Evolutionary conservation across 2,888 invertebrate species (phyloP).

Genomic region (Watsonalla cultraria): DNA sequence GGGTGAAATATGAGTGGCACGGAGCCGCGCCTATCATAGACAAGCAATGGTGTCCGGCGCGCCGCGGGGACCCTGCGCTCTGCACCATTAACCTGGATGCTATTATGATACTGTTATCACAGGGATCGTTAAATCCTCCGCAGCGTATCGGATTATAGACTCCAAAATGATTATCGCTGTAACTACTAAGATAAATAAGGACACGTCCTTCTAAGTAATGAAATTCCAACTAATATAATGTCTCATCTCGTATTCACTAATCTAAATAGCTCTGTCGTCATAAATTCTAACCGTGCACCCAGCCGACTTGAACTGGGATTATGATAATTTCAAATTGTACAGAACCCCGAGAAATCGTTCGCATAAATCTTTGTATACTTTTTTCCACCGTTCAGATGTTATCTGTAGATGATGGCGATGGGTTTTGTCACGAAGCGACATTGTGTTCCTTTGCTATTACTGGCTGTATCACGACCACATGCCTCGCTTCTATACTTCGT

Average conservation of each 20-base stretch:
- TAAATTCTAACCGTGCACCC: neutral
- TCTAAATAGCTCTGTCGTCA: neutral
- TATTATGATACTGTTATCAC: too few species aligned
- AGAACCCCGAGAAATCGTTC: neutral
- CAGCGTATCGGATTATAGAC: too few species aligned
- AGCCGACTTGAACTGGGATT: neutral
- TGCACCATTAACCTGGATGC: too few species aligned
- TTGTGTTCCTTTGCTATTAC: neutral
- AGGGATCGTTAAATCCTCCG: too few species aligned
- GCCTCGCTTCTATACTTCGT: neutral
- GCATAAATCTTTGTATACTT: neutral
- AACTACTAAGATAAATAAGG: too few species aligned
- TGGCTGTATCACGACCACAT: neutral
- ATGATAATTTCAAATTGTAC: neutral
- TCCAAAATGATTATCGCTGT: too few species aligned
- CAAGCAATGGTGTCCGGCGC: slow-evolving; percentile 11
- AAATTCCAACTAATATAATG: neutral
- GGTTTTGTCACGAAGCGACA: neutral
- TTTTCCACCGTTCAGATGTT: slow-evolving; percentile 1
- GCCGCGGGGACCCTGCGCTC: neutral
- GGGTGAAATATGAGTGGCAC: slow-evolving; percentile 18
- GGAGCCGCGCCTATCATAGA: slow-evolving; percentile 9
- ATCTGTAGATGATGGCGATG: neutral
- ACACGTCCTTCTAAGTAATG: too few species aligned
- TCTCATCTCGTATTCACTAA: neutral